Conservation (phyloP, 1,140 invertebrate species). For the Neodiprion virginianus region DNA sequence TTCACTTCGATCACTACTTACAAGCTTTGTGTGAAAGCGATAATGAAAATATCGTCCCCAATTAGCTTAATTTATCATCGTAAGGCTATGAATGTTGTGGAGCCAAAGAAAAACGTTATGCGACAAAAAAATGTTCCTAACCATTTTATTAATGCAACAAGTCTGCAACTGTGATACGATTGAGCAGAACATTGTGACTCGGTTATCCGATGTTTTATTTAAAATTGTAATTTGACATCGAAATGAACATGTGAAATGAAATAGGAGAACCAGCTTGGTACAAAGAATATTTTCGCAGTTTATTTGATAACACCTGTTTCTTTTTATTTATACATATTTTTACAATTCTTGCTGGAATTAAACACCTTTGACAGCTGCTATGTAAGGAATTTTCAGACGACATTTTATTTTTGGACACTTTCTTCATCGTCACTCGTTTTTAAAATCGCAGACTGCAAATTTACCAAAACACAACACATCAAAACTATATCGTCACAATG, state of each 20-base stretch:
- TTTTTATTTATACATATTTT: background rate
- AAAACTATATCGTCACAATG: slow-evolving; percentile 28
- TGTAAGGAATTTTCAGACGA: slow-evolving; percentile 1
- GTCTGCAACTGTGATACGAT: no score
- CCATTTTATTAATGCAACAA: no score
- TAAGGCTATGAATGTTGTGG: no score
- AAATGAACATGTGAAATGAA: background rate
- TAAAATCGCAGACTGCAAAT: slow-evolving; percentile 28
- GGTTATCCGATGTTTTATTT: no score
- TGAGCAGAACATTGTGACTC: no score
- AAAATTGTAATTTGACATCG: no score
- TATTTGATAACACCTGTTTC: slow-evolving; percentile 12
- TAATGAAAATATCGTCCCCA: background rate
- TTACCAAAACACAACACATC: slow-evolving; percentile 29
- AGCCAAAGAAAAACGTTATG: no score
- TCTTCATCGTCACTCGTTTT: slow-evolving; percentile 17
- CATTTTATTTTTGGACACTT: slow-evolving; percentile 10
- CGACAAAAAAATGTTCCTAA: no score
- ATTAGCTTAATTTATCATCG: no score
- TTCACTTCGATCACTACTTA: slow-evolving; percentile 29
- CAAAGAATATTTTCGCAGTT: slow-evolving; percentile 3
- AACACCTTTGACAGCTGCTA: slow-evolving; percentile 8
- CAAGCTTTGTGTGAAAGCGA: slow-evolving; percentile 14
- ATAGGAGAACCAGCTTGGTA: slow-evolving; percentile 2
- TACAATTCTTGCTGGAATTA: background rate